Percentiles rank a stretch among this genome's conserved stretches.
Evolutionary conservation across 53 echinoderm and acorn worm genomes (phyloP).

Genomic region (Echinarachnius parma): DNA sequence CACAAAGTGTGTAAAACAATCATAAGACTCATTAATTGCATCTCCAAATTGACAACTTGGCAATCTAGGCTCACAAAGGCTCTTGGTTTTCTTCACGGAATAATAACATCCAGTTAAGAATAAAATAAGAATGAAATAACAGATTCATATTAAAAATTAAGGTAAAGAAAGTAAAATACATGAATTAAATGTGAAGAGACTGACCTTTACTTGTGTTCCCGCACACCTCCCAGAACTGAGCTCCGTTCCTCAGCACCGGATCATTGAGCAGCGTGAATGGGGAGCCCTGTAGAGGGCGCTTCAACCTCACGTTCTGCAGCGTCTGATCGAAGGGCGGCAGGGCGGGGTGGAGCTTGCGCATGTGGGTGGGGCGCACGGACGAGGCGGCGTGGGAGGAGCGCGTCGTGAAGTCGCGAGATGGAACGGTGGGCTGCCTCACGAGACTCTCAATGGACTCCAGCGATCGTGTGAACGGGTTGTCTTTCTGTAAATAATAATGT

Average conservation of each 20-base stretch:
- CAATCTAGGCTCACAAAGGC: too few species aligned
- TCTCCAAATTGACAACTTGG: too few species aligned
- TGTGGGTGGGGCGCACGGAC: conserved; percentile 48
- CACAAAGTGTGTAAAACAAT: too few species aligned
- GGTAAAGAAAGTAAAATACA: too few species aligned
- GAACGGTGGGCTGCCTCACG: conserved; percentile 62
- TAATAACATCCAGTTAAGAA: too few species aligned
- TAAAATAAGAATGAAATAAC: too few species aligned
- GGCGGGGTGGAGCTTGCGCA: conserved; percentile 61
- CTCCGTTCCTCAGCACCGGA: conserved; percentile 75
- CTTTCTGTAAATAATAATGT: conserved; percentile 23
- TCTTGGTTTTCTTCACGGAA: too few species aligned
- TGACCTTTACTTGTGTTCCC: conserved; percentile 73
- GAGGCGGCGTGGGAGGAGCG: conserved; percentile 21
- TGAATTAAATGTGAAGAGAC: too few species aligned
- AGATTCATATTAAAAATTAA: too few species aligned
- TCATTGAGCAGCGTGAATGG: conserved; percentile 58
- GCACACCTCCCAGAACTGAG: conserved; percentile 76
- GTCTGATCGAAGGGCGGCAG: conserved; percentile 92
- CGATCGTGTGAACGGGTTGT: conserved; percentile 71
- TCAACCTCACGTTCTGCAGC: conserved; percentile 56
- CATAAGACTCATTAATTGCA: too few species aligned
- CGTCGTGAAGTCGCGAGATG: conserved; percentile 52
- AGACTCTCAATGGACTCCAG: conserved; percentile 80
- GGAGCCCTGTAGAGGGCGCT: conserved; percentile 65